Base-by-base conservation (phyloP, 1,140 invertebrate genomes). In the Pseudachorutes palmiensis region DNA sequence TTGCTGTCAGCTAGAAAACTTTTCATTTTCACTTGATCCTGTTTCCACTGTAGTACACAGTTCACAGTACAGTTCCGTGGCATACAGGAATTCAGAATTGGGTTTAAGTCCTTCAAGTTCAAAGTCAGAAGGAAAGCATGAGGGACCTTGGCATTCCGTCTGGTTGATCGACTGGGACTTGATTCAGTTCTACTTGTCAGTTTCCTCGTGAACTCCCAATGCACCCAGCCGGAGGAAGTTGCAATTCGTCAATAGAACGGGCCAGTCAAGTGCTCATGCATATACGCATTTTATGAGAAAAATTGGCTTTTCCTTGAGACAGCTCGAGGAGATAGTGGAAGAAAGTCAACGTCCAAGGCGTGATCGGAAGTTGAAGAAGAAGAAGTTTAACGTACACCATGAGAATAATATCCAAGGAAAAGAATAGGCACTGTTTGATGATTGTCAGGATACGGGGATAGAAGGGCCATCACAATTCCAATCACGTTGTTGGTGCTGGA, bases 401-500 rank as follows among this genome's bases (percentile, higher is more conserved):
- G 51, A 55, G 51, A 55, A 55, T 55, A 55, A 14, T 26, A 22
- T 45, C 14, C 31, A 30, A 36, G 45, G 45, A 65, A n/a, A n/a
- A 58, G 51, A 65, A 57, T 58, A 32, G 64, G 3, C 16, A 65
- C 57, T 66, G 57, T 61, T 66, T 66, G 41, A 66, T 66, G 71
- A 72, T 72, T 72, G 71, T 68, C 66, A 71, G 68, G 49, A 69
- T 14, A 45, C 19, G 24, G 51, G 24, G 24, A 55, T 55, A 26
- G 51, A 55, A 26, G 51, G 51, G 36, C 5, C 67, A 69, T 72
- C 62, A 69, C 51, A 67, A 72, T 70, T 72, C 71, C 30, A 70
- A 68, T 68, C 71, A 72, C 71, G 71, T 72, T 68, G 66, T 68
- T 66, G 63, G 71, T 67, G 63, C 65, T 65, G 69, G 65, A 58